Evolutionary conservation across 2,888 invertebrate species (phyloP).

Genomic region (Apomyelois bistriatella): DNA sequence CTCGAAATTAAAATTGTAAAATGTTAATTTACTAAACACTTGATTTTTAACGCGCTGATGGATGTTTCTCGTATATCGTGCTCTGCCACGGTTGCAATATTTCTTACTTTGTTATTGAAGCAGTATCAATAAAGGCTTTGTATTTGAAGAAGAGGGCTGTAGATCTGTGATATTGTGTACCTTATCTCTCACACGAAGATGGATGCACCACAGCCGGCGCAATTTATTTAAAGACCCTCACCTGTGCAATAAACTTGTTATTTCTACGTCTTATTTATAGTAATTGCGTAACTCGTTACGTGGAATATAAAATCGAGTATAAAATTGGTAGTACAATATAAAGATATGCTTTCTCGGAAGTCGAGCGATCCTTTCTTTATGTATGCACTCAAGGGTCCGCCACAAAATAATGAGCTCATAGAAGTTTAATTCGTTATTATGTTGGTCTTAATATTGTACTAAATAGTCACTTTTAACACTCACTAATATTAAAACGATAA

Average conservation of each 20-base stretch:
- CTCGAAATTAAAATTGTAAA: slow-evolving; percentile 44
- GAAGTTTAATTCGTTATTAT: not conserved
- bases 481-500: too few species aligned
- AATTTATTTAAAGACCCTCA: slow-evolving; percentile 36
- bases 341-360: slow-evolving; percentile 53
- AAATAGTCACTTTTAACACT: not conserved
- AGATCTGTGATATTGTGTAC: slow-evolving; percentile 24
- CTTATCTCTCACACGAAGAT: slow-evolving; percentile 37
- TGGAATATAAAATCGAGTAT: slow-evolving; percentile 37
- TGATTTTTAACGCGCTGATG: slow-evolving; percentile 33
- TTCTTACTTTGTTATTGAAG: slow-evolving; percentile 32
- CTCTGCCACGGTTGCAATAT: slow-evolving; percentile 29
- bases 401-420: not conserved
- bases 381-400: slow-evolving; percentile 24
- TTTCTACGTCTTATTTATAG: slow-evolving; percentile 47
- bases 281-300: slow-evolving; percentile 43
- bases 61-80: slow-evolving; percentile 32
- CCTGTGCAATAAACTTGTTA: slow-evolving; percentile 31
- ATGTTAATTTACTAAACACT: slow-evolving; percentile 47
- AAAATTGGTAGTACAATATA: slow-evolving; percentile 36
- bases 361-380: slow-evolving; percentile 51
- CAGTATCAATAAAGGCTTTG: slow-evolving; percentile 31
- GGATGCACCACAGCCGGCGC: slow-evolving; percentile 29
- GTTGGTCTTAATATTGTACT: too few species aligned
- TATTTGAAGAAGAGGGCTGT: slow-evolving; percentile 25